phyloP scores from a whole-genome alignment of 2,797 vertebrate genomes.

The Otus scops region DNA sequence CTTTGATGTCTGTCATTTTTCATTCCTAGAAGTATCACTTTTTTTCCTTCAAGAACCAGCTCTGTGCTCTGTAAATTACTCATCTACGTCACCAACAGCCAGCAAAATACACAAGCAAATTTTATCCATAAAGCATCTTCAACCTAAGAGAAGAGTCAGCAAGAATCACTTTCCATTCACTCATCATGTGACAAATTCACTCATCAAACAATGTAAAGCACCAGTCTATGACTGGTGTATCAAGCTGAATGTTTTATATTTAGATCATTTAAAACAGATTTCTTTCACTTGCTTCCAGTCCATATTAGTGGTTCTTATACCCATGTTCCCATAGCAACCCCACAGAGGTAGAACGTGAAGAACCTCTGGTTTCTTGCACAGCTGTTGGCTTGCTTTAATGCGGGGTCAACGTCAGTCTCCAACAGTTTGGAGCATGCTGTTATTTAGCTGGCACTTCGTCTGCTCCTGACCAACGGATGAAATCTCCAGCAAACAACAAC shows the following conservation, averaged over 20 bases:
- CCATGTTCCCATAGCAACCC: background rate
- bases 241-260: background rate
- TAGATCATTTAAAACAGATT: background rate
- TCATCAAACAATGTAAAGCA: background rate
- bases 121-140: background rate
- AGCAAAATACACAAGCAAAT: background rate
- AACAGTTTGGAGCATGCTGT: background rate
- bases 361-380: background rate
- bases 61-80: background rate
- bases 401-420: background rate
- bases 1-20: background rate
- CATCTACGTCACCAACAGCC: background rate
- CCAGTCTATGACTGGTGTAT: background rate
- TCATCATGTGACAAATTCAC: background rate
- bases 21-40: background rate
- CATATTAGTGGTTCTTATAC: background rate
- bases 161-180: background rate
- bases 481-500: background rate
- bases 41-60: background rate
- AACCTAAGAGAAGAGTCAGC: background rate
- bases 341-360: background rate
- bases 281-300: background rate
- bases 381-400: background rate
- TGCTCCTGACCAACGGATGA: background rate
- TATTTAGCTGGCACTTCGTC: background rate